A percentile compares a stretch with the other conserved stretches of the same genome.
Conservation (phyloP, 2,797 vertebrate species). For the Odontamblyopus rebecca region DNA sequence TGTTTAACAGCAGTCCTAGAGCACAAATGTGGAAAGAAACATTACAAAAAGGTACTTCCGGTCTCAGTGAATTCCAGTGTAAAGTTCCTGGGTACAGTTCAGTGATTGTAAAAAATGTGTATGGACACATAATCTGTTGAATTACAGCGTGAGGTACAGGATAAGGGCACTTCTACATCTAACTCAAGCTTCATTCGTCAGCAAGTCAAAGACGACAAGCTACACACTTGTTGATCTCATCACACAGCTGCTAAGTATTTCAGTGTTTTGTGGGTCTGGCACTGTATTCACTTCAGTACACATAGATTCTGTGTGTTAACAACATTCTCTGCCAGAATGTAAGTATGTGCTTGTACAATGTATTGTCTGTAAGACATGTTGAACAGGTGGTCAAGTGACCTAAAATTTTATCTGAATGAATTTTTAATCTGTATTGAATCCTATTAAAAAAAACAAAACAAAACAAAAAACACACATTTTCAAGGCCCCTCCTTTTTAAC, state of each 20-base stretch:
- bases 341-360: constrained; percentile 57
- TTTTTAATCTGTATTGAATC: constrained; percentile 16
- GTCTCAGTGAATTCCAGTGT: constrained; percentile 66
- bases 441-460: constrained; percentile 14
- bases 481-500: constrained; percentile 13
- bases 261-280: constrained; percentile 33
- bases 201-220: constrained; percentile 31
- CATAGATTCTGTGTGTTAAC: constrained; percentile 16
- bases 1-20: constrained; percentile 69
- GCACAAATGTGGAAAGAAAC: constrained; percentile 49
- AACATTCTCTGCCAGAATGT: constrained; percentile 48
- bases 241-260: constrained; percentile 46
- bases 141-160: constrained; percentile 64
- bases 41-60: constrained; percentile 68
- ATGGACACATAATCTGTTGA: constrained; percentile 26
- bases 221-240: constrained; percentile 21
- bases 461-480: constrained; percentile 18
- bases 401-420: constrained; percentile 10
- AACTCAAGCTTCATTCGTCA: constrained; percentile 58
- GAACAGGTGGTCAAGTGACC: constrained; percentile 33
- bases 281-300: constrained; percentile 44
- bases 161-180: constrained; percentile 83
- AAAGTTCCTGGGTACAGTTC: constrained; percentile 48
- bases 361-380: constrained; percentile 45
- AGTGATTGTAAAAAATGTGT: constrained; percentile 20